A percentile compares a stretch with the other conserved stretches of the same genome.
Conservation (phyloP, 2,797 vertebrate species). For the Zalophus californianus region DNA sequence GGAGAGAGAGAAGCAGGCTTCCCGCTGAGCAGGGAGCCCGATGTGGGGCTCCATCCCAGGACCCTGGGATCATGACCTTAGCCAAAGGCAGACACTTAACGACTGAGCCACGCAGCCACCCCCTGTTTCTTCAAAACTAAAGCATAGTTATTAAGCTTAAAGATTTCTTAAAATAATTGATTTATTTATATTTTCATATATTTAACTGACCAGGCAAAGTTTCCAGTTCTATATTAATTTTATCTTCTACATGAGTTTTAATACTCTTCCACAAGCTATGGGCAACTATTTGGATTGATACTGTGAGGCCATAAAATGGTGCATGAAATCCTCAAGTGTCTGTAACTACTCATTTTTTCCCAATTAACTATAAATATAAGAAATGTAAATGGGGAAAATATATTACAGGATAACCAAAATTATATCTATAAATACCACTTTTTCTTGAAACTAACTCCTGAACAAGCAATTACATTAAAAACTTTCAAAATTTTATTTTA, state of each 20-base stretch:
- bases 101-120: too few species aligned
- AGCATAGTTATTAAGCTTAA: not conserved
- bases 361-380: conserved; percentile 6
- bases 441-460: not conserved
- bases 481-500: not conserved
- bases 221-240: not conserved
- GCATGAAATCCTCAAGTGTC: not conserved
- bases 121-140: not conserved
- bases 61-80: too few species aligned
- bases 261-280: not conserved
- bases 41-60: too few species aligned
- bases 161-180: not conserved
- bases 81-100: too few species aligned
- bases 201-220: not conserved
- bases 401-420: not conserved
- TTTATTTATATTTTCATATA: conserved; percentile 31
- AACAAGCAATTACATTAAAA: not conserved
- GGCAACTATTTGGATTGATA: not conserved
- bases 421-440: not conserved
- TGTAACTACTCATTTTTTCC: not conserved
- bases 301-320: not conserved
- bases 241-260: not conserved
- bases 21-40: too few species aligned
- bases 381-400: not conserved
- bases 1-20: too few species aligned